Base-by-base conservation (phyloP, 2,797 vertebrate genomes). In the Mormyrus proboscirostris region DNA sequence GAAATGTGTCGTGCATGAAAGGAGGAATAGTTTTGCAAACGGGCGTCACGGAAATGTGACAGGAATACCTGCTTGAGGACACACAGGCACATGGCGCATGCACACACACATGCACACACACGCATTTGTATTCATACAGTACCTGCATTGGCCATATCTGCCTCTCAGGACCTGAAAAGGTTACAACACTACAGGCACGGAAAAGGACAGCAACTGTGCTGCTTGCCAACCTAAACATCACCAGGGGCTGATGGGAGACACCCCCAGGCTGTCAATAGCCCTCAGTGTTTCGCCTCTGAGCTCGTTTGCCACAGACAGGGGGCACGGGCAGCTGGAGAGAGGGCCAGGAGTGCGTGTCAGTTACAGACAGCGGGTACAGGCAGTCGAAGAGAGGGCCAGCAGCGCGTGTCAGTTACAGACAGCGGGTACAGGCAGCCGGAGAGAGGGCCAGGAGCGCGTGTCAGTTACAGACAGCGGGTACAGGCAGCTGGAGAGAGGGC, bases 161-260 rank as follows among this genome's bases (percentile, higher is more conserved):
- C 16, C 8, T 90, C 86, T 90, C 53, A 44, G 55, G 33, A 76
- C 55, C 57, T 91, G 89, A 22, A 90, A 91, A 65, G 16, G 88
- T 76, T 79, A 62, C 41, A 47, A 49, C 12, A 57, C 87, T 82
- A 88, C 90, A 62, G 57, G 73, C 89, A 90, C 90, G 79, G 93
- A 84, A 93, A 92, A 95, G 91, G 89, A 91, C 57, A 25, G 88
- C 88, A 90, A 93, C 94, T 93, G 92, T 93, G 90, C 76, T 90
- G 87, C 91, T 62, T 92, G 94, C 94, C 94, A 95, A 94, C 89
- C 88, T 92, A 93, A 94, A 94, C 91, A 92, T 88, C 29, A 33
- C 86, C 89, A 89, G 65, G 86, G 88, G 89, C 89, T 90, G 38
- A 55, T 85, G 93, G 90, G 91, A 94, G 93, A 91, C 90, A 90